Conservation (phyloP, 2,113 vertebrate species). For the Poeciliopsis prolifica region DNA sequence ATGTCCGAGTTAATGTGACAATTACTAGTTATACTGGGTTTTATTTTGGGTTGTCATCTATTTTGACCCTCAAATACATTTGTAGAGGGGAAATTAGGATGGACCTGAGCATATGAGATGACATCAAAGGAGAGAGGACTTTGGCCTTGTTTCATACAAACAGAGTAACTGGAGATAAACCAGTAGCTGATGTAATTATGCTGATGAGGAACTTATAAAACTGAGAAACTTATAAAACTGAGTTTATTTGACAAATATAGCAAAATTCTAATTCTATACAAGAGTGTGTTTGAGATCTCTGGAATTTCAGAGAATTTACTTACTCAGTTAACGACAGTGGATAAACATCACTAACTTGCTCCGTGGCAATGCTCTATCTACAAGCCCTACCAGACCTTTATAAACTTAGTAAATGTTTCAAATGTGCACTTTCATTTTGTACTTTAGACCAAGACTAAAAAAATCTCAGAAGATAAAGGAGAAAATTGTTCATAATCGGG, state of each 20-base stretch:
- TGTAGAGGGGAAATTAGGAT: background rate
- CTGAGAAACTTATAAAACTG: background rate
- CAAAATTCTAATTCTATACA: background rate
- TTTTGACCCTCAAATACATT: background rate
- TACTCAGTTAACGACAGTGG: background rate
- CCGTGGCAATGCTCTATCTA: background rate
- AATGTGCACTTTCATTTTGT: background rate
- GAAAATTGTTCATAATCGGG: slow-evolving; percentile 6
- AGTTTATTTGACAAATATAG: background rate
- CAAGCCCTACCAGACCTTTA: background rate
- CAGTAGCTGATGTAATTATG: slow-evolving; percentile 33
- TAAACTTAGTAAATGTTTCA: background rate
- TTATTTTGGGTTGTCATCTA: background rate
- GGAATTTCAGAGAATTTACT: background rate
- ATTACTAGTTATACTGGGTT: background rate
- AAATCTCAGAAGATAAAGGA: background rate
- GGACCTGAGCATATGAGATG: background rate
- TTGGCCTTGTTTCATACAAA: slow-evolving; percentile 24
- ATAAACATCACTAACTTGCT: background rate
- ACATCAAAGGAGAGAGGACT: slow-evolving; percentile 23
- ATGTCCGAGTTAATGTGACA: background rate
- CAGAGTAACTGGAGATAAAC: slow-evolving; percentile 10
- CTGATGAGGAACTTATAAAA: background rate
- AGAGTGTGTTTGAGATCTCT: slow-evolving; percentile 15
- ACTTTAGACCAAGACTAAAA: slow-evolving; percentile 16